A percentile compares a stretch with the other conserved stretches of the same genome.
phyloP scores from a whole-genome alignment of 2,797 vertebrate species.

The Platalea minor region DNA sequence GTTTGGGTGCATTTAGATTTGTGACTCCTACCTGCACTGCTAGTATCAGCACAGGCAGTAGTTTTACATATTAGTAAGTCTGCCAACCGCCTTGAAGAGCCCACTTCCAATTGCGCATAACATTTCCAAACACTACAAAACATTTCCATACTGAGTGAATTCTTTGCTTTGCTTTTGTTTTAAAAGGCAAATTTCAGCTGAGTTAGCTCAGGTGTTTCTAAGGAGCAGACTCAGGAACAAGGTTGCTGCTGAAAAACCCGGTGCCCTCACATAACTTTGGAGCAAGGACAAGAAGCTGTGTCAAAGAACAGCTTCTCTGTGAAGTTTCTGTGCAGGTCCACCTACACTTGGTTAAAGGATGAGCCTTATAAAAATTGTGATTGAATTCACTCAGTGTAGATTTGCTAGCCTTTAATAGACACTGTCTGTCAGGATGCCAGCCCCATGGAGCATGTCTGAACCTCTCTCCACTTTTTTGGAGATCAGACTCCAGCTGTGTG shows the following conservation, averaged over 20 bases:
- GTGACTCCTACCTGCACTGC: slow-evolving; percentile 2
- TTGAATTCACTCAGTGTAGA: not conserved
- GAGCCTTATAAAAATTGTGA: not conserved
- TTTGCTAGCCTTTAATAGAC: not conserved
- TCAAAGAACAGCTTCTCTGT: not conserved
- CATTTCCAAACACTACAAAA: not conserved
- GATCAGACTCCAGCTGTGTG: not conserved
- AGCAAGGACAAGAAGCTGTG: not conserved
- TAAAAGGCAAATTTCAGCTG: not conserved
- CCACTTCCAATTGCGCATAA: not conserved
- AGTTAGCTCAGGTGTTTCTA: not conserved
- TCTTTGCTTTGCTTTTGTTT: not conserved
- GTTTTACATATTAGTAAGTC: not conserved
- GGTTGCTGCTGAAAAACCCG: not conserved
- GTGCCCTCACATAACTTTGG: not conserved
- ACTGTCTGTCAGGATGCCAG: not conserved
- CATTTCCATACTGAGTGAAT: not conserved
- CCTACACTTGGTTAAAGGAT: not conserved
- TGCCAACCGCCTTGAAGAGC: not conserved
- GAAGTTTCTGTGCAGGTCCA: not conserved
- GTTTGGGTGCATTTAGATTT: not conserved
- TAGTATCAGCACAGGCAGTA: not conserved
- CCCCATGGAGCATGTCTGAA: not conserved
- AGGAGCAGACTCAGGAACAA: not conserved
- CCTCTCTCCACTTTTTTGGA: not conserved